These are phyloP conservation scores for Perizoma affinitatum DNA, from an alignment of 2,888 invertebrate genomes.

Conservation along the genomic window DNA sequence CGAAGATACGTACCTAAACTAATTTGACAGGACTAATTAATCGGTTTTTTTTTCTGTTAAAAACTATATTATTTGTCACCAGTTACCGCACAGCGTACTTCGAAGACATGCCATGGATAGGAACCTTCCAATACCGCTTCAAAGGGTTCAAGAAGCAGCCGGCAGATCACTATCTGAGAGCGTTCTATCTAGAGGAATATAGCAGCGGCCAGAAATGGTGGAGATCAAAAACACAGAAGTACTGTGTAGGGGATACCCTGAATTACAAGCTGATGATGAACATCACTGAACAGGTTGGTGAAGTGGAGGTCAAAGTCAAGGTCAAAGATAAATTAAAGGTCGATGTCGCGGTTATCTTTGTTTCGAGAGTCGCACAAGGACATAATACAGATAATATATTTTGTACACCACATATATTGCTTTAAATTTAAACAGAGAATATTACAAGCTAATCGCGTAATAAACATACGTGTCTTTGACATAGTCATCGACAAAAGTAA, in stretches of 20 bases:
- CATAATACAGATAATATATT: too few species aligned
- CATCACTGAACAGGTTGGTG: conserved; percentile 86
- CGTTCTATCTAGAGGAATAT: conserved; percentile 88
- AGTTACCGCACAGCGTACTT: conserved; percentile 91
- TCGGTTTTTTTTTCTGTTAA: too few species aligned
- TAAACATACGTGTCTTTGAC: too few species aligned
- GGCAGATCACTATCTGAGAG: conserved; percentile 95
- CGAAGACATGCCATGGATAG: conserved; percentile 93
- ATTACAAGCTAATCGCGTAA: too few species aligned
- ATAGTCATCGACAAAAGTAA: too few species aligned
- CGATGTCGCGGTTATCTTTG: not conserved
- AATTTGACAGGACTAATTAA: too few species aligned
- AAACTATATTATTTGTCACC: conserved; percentile 6
- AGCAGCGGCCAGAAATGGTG: conserved; percentile 40
- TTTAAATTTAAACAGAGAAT: too few species aligned
- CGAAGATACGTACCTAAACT: too few species aligned
- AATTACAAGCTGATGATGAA: conserved; percentile 88
- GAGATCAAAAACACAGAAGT: conserved; percentile 61
- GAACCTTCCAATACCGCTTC: conserved; percentile 95
- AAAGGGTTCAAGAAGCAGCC: conserved; percentile 93
- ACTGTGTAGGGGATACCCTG: conserved; percentile 87
- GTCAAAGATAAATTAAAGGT: not conserved
- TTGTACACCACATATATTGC: too few species aligned
- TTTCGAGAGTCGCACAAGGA: too few species aligned
- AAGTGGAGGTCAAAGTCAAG: not conserved